Evolutionary conservation across 2,797 vertebrate genomes (phyloP).

Genomic region (Channa striata): DNA sequence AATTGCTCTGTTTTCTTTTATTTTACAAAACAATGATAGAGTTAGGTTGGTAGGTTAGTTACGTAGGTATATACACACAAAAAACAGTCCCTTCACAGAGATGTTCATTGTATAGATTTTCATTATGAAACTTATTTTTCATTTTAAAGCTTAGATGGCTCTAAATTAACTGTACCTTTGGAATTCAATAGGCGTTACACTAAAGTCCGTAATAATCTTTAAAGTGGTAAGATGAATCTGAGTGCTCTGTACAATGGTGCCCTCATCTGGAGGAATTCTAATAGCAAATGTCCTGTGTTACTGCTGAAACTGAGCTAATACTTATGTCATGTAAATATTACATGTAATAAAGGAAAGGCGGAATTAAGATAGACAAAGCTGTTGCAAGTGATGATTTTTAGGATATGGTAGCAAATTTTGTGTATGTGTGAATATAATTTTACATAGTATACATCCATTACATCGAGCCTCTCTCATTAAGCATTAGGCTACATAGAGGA

Average conservation of each 20-base stretch:
- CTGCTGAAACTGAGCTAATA: no score
- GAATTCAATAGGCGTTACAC: constrained; percentile 2
- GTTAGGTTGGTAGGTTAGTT: background rate
- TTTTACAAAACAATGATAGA: background rate
- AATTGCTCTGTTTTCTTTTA: background rate
- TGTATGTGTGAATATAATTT: no score
- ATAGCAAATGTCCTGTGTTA: no score
- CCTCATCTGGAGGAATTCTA: constrained; percentile 50
- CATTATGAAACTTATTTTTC: no score
- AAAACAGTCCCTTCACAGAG: no score
- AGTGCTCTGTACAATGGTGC: constrained; percentile 40
- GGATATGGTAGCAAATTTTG: background rate
- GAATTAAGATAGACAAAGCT: background rate
- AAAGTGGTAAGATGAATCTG: background rate
- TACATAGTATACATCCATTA: no score
- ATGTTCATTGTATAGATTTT: no score
- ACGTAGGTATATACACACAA: no score
- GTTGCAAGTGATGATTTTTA: background rate
- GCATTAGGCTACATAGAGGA: no score
- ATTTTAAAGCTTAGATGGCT: no score
- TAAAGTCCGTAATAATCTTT: no score
- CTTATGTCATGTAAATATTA: no score
- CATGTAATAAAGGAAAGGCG: background rate
- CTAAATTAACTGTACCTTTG: background rate
- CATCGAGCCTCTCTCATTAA: background rate